These are phyloP conservation scores for Hippopotamus amphibius DNA, from an alignment of 2,113 vertebrate genomes.

Conservation along the genomic window DNA sequence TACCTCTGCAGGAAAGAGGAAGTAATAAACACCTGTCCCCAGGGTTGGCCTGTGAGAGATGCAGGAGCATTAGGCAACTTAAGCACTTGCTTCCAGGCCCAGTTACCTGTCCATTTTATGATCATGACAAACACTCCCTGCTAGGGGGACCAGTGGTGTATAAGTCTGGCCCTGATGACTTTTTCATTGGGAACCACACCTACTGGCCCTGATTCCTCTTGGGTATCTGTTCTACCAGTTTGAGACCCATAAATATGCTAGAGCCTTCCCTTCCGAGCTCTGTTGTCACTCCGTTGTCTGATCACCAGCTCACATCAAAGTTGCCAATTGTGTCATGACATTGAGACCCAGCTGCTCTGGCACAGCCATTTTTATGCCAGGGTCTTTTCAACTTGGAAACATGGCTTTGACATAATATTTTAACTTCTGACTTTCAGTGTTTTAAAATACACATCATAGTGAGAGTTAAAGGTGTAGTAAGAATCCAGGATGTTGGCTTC, in stretches of 20 bases:
- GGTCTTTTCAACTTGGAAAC: slow-evolving; percentile 5
- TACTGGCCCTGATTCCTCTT: neutral
- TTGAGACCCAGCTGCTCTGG: slow-evolving; percentile 9
- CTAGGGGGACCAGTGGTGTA: neutral
- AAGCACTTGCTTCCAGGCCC: neutral
- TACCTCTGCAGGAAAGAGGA: neutral
- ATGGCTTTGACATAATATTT: slow-evolving; percentile 28
- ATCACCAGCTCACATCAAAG: neutral
- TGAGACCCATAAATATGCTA: neutral
- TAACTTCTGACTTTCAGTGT: slow-evolving; percentile 36
- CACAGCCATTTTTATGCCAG: neutral
- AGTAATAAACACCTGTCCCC: neutral
- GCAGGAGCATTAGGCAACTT: neutral
- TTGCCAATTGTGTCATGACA: neutral
- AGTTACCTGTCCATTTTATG: neutral
- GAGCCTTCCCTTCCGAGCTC: neutral
- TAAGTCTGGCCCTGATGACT: neutral
- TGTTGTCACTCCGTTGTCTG: neutral
- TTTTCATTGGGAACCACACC: neutral
- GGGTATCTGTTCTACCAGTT: neutral
- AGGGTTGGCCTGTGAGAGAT: neutral
- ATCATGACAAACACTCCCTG: neutral
- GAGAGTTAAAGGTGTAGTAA: neutral
- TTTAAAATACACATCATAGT: slow-evolving; percentile 20
- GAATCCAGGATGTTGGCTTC: neutral